Percentiles rank a stretch among this genome's conserved stretches.
phyloP scores from a whole-genome alignment of 2,113 vertebrate genomes.

The Neolamprologus toae region DNA sequence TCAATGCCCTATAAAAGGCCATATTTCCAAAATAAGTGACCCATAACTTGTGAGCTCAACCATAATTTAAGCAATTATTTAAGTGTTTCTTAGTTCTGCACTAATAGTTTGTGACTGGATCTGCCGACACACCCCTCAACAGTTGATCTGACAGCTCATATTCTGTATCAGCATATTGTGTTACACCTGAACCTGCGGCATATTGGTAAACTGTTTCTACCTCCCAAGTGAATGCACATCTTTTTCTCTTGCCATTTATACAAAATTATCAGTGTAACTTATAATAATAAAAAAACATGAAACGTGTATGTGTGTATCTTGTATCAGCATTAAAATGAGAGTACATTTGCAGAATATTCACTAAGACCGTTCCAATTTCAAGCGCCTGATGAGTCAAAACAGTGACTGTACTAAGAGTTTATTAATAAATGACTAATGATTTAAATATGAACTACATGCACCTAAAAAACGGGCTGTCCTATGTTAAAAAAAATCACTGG shows the following conservation, averaged over 20 bases:
- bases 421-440: not conserved
- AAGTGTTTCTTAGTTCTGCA: not conserved
- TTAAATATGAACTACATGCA: not conserved
- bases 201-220: not conserved
- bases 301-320: not conserved
- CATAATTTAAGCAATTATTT: not conserved
- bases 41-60: not conserved
- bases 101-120: not conserved
- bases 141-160: not conserved
- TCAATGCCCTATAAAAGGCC: not conserved
- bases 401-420: not conserved
- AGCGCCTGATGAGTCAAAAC: not conserved
- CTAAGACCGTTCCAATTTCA: rapidly evolving
- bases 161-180: not conserved
- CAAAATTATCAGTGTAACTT: conserved; percentile 25
- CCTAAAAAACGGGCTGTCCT: not conserved
- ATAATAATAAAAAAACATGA: not conserved
- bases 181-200: not conserved
- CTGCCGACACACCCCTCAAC: not conserved
- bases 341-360: not conserved
- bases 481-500: not conserved
- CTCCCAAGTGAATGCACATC: not conserved
- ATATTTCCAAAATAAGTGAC: not conserved
- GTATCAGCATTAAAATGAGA: not conserved
- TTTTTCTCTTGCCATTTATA: not conserved